Conservation (phyloP, 2,888 invertebrate species). For the Megalurothrips usitatus region DNA sequence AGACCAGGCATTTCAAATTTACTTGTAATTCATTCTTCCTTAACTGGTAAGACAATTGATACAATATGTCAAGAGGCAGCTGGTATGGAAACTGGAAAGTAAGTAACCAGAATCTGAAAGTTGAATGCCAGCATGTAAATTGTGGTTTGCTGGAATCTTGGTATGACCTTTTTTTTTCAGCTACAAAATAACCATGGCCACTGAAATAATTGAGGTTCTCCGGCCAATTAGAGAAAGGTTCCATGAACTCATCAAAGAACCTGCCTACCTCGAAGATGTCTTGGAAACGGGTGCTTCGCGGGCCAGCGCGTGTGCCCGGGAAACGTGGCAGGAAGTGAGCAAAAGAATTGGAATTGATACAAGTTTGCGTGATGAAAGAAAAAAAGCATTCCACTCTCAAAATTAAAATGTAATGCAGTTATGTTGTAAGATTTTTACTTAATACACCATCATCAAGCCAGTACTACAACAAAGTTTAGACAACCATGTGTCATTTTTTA, state of each 20-base stretch:
- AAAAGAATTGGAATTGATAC: conserved; percentile 53
- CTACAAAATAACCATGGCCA: conserved; percentile 69
- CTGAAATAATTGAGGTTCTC: conserved; percentile 64
- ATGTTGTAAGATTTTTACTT: neutral
- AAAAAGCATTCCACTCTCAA: neutral
- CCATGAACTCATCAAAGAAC: conserved; percentile 54
- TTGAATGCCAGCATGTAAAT: conserved; percentile 12
- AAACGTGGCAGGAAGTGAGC: conserved; percentile 61
- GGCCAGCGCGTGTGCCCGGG: conserved; percentile 59
- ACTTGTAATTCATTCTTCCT: conserved; percentile 72
- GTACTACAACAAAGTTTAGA: too few species aligned
- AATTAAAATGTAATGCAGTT: neutral
- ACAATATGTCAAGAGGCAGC: conserved; percentile 63
- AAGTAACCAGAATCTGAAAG: conserved; percentile 42
- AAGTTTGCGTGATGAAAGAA: neutral
- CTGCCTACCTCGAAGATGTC: conserved; percentile 58
- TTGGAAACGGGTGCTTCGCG: conserved; percentile 59
- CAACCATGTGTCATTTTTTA: too few species aligned
- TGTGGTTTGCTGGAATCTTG: conserved; percentile 31
- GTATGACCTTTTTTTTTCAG: conserved; percentile 44
- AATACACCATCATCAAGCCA: too few species aligned
- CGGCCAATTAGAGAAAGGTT: conserved; percentile 64
- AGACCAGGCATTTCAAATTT: conserved; percentile 90
- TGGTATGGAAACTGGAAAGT: conserved; percentile 68
- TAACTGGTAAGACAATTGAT: conserved; percentile 61